A percentile compares a stretch with the other conserved stretches of the same genome.
Evolutionary conservation across 2,888 invertebrate species (phyloP).

Genomic region (Cheilosia pagana): DNA sequence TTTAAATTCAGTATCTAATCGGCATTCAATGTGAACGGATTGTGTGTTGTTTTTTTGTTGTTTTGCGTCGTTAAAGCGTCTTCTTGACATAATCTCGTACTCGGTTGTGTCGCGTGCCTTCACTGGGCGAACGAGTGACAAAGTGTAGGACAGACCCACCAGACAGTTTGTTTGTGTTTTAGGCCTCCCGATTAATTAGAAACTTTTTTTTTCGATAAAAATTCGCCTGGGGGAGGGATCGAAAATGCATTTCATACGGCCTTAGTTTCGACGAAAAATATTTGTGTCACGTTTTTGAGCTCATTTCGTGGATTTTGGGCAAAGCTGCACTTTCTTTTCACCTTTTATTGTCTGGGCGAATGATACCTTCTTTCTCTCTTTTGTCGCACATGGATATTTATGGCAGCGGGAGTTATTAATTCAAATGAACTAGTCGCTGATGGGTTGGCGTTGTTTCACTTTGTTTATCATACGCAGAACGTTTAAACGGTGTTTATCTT

Average conservation of each 20-base stretch:
- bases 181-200: conserved; percentile 42
- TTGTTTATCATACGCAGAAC: conserved; percentile 44
- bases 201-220: conserved; percentile 1
- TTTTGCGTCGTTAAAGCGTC: conserved; percentile 11
- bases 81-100: conserved; percentile 20
- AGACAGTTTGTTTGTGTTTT: conserved; percentile 38
- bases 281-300: conserved; percentile 64
- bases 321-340: conserved; percentile 61
- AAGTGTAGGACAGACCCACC: conserved; percentile 34
- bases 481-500: conserved; percentile 63
- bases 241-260: conserved; percentile 48
- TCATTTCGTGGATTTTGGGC: conserved; percentile 52
- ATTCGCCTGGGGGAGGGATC: conserved; percentile 1
- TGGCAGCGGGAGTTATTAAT: conserved; percentile 39
- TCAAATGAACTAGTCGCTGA: conserved; percentile 31
- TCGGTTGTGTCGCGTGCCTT: conserved; percentile 62
- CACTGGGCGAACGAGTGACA: conserved; percentile 35
- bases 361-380: conserved; percentile 12
- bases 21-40: conserved; percentile 80
- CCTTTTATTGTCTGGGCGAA: conserved; percentile 46
- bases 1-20: conserved; percentile 81
- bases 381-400: conserved; percentile 37
- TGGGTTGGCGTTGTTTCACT: conserved; percentile 42
- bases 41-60: conserved; percentile 53
- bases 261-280: conserved; percentile 33